These are phyloP conservation scores for Eupithecia inturbata DNA, from an alignment of 2,888 invertebrate genomes.

Conservation along the genomic window DNA sequence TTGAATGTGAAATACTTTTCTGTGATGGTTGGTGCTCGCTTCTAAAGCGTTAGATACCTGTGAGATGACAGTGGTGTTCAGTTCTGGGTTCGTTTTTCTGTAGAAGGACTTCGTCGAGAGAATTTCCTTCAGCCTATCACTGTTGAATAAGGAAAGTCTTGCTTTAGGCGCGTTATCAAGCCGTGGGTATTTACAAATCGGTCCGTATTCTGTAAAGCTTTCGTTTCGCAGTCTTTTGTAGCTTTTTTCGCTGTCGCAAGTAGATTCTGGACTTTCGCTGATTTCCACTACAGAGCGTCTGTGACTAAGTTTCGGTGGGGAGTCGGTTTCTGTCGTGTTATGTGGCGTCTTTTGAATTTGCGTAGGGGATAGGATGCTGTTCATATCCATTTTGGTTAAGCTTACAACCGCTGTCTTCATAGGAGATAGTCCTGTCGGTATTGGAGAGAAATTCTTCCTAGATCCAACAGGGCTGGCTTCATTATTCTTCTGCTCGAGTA, in stretches of 20 bases:
- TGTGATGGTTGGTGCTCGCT: constrained; percentile 54
- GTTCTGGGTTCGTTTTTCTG: constrained; percentile 75
- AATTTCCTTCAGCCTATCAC: constrained; percentile 75
- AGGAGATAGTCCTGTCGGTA: constrained; percentile 51
- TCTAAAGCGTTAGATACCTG: constrained; percentile 71
- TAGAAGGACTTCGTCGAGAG: constrained; percentile 84
- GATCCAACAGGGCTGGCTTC: not conserved
- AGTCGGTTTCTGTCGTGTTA: constrained; percentile 65
- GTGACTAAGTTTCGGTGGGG: constrained; percentile 73
- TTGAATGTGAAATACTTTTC: constrained; percentile 60
- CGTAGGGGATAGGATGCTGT: constrained; percentile 65
- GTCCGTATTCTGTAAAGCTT: constrained; percentile 63
- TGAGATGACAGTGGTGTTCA: constrained; percentile 62
- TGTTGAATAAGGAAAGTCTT: constrained; percentile 74
- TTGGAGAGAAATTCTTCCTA: constrained; percentile 29
- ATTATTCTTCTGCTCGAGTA: constrained; percentile 73
- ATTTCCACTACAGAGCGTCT: constrained; percentile 69
- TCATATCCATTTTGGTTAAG: constrained; percentile 73
- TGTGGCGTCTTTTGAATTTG: constrained; percentile 77
- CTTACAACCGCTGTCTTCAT: constrained; percentile 64
- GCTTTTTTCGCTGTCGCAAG: constrained; percentile 69
- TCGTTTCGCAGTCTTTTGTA: constrained; percentile 73
- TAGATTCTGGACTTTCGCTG: constrained; percentile 73
- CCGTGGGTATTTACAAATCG: constrained; percentile 67
- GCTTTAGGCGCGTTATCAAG: constrained; percentile 75